Base-by-base conservation (phyloP, 1,140 invertebrate genomes). In the Philaenus spumarius region DNA sequence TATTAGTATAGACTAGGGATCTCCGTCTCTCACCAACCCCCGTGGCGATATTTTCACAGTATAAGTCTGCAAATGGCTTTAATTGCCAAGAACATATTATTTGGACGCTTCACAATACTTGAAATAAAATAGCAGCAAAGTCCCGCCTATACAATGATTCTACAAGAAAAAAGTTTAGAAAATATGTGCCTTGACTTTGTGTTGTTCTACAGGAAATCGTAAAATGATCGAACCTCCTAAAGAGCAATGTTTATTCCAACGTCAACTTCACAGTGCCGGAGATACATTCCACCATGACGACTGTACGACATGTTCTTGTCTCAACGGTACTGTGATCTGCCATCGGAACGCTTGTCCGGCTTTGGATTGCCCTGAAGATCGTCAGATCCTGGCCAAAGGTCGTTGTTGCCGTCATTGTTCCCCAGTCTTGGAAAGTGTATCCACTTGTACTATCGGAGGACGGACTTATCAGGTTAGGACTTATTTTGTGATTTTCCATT, bases 281-380 rank as follows among this genome's bases (percentile, higher is more conserved):
- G 69, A 77, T 14, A 60, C 62, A 2, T 86, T 87, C 63, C 74
- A 77, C 23, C 77, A 84, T 14, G 90, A 94, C 67, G 90, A 94
- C 67, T 95, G 92, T 70, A 93, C 91, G 1, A 79, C 81, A 24
- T 96, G 93, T 72, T 82, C 78, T 1, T 96, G 93, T 67, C 57
- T 73, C 37, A 87, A 87, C 71, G 85, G 87, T 20, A 90, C 86
- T 0, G 81, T 85, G 0, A 75, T 87, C 14, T 96, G 93, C 72
- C 74, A 78, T 12, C 77, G 89, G 6, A 78, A 83, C 59, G 85
- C 87, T 1, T 95, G 93, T 68, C 89, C 90, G 1, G 81, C 90
- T 0, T 69, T 95, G 43, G 85, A 89, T 58, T 95, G 93, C 68
- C 77, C 84, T 0, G 78, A 82, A 0, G 82, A 87, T 40, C 77